Evolutionary conservation across 2,113 vertebrate species (phyloP), one percentile per base, ranked within the genome.

Genomic region (Chelonoidis abingdonii): DNA sequence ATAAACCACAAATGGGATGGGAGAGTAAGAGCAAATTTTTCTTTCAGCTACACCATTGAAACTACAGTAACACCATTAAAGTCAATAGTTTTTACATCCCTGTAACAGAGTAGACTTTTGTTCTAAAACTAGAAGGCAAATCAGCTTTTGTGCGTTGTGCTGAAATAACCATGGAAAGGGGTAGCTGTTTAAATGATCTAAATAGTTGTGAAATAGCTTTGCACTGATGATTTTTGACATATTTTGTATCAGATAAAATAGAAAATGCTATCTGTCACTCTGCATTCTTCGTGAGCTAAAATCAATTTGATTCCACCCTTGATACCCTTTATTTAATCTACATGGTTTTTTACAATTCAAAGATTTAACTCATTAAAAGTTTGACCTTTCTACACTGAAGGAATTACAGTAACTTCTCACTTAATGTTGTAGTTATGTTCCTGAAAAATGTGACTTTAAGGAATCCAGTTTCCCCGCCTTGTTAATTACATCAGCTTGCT

Each of bases 341-440:
- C 54, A 8, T 52, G 27, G 44, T 92, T 87, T 19, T 82, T 90
- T 82, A 87, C 47, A 89, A 49, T 95, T 87, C 52, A 91, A 91
- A 83, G 94, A 75, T 4, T 56, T 96, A 96, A 93, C 47, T 96
- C 84, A 89, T 92, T 96, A 92, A 87, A 92, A 96, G 75, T 84
- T 78, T 86, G 3, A 22, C 81, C 50, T 87, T 47, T 21, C 10
- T 87, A 72, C 47, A 83, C 21, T 72, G 53, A 86, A 96, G 85
- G 3, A 92, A n/a, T n/a, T 93, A 49, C 47, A 49, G 47, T 49
- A 49, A 49, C 10, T 49, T 10, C 47, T 49, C 47, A 49, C 10
- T 49, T 49, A 49, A 11, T 49, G 47, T 49, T 49, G 47, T 3
- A 49, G 47, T 47, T 47, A 47, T 3, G 47, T 47, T 49, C 47